Percentiles rank a stretch among this genome's conserved stretches.
Conservation (phyloP, 2,113 vertebrate genomes). For the Columba janthina region DNA sequence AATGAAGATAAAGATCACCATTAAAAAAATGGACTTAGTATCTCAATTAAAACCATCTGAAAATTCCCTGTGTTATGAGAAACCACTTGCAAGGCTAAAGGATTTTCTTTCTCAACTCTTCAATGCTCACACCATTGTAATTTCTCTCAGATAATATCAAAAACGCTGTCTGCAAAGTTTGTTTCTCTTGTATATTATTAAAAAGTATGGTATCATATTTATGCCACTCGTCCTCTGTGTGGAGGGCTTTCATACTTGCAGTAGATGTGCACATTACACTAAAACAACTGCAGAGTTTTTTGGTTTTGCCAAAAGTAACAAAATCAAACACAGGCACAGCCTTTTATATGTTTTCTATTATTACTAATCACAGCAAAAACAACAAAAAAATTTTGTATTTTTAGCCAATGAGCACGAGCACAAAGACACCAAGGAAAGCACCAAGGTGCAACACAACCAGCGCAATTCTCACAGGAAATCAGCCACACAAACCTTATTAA, state of each 20-base stretch:
- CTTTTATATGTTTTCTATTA: not conserved
- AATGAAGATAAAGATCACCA: not conserved
- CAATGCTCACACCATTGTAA: not conserved
- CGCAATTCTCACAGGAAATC: not conserved
- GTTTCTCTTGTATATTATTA: not conserved
- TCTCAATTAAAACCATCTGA: not conserved
- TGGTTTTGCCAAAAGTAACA: not conserved
- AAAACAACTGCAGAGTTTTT: not conserved
- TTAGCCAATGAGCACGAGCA: not conserved
- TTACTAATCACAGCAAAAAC: not conserved
- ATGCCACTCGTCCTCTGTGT: not conserved
- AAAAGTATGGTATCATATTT: not conserved
- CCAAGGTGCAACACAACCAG: not conserved
- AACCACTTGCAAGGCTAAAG: not conserved
- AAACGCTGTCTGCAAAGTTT: not conserved
- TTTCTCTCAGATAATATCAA: not conserved
- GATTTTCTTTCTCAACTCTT: not conserved
- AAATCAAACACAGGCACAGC: not conserved
- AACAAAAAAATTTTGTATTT: not conserved
- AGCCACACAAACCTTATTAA: not conserved
- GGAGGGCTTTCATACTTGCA: not conserved
- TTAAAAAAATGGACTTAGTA: not conserved
- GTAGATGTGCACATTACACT: fast-evolving
- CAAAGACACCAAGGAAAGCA: not conserved
- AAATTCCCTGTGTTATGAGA: not conserved